Base-by-base conservation (phyloP, 2,113 vertebrate genomes). In the Salvelinus sp. region DNA sequence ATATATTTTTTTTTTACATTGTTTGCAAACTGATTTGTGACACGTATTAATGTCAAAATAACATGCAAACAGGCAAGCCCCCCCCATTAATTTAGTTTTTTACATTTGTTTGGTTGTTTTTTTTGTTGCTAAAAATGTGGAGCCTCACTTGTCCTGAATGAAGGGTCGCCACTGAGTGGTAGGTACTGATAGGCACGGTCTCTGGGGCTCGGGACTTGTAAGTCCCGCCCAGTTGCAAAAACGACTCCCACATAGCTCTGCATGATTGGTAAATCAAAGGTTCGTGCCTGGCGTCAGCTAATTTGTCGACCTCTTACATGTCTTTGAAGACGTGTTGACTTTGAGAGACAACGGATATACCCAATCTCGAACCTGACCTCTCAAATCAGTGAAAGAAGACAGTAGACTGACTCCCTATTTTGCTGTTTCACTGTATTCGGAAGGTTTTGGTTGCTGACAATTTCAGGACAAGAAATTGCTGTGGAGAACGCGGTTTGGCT, bases 401-500 rank as follows among this genome's bases (percentile, higher is more conserved):
- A 23, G 27, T 30, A 22, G 63, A 20, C 57, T 20, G 25, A 16
- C 27, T 38, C 38, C 38, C 64, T 66, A 69, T 22, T 23, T 48
- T 44, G 25, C 68, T 48, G 18, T 7, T 13, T 4, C 3, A 18
- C 16, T 18, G 50, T 63, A 63, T 2, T 68, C 18, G 33, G 18
- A 10, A 48, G 20, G 74, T 23, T 33, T 50, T 60, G 70, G 73
- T 76, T 69, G 60, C 23, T 48, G 60, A 74, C 28, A 60, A 60
- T 50, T 74, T 79, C n/a, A 70, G 22, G 27, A 63, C 28, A 38
- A 73, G 57, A 69, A 66, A 76, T 54, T 73, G 67, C 48, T 73
- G 66, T 67, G 76, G 69, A 77, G 77, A 66, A 69, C 25, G 74
- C 76, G 66, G 77, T 69, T 71, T 48, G n/a, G 57, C 28, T 67